A percentile compares a stretch with the other conserved stretches of the same genome.
Conservation (phyloP, 2,113 vertebrate genomes). For the Calonectris borealis region DNA sequence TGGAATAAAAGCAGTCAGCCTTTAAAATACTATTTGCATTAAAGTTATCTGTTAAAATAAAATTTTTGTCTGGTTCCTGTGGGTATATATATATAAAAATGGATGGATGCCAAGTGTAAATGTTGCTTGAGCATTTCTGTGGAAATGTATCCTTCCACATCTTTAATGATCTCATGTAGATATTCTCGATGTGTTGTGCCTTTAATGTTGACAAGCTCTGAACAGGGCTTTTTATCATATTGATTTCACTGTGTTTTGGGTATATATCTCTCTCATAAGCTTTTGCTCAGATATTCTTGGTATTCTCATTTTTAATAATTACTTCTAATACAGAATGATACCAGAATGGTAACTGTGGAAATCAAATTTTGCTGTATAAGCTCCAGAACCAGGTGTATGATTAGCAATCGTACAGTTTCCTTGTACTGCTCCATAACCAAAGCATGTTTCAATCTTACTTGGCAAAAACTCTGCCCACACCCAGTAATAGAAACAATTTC, state of each 20-base stretch:
- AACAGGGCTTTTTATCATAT: not conserved
- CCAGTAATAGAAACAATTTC: not conserved
- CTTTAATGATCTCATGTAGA: not conserved
- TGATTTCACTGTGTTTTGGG: not conserved
- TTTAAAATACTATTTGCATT: not conserved
- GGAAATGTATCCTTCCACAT: not conserved
- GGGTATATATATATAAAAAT: not conserved
- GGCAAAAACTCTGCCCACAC: not conserved
- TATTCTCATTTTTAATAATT: not conserved
- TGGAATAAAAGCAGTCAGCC: not conserved
- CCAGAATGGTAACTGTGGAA: not conserved
- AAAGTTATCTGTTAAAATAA: not conserved
- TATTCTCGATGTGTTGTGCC: not conserved
- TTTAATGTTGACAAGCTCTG: not conserved
- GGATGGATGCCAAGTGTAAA: not conserved
- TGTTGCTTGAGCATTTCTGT: not conserved
- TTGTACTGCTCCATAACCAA: not conserved
- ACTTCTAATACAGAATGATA: not conserved
- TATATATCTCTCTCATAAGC: too few species aligned
- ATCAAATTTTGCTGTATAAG: not conserved
- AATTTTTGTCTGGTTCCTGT: not conserved
- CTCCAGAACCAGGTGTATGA: not conserved
- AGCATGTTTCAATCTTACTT: not conserved
- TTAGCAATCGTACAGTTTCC: not conserved
- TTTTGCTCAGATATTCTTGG: not conserved